phyloP scores from a whole-genome alignment of 2,888 invertebrate genomes.

The Empis stercorea region DNA sequence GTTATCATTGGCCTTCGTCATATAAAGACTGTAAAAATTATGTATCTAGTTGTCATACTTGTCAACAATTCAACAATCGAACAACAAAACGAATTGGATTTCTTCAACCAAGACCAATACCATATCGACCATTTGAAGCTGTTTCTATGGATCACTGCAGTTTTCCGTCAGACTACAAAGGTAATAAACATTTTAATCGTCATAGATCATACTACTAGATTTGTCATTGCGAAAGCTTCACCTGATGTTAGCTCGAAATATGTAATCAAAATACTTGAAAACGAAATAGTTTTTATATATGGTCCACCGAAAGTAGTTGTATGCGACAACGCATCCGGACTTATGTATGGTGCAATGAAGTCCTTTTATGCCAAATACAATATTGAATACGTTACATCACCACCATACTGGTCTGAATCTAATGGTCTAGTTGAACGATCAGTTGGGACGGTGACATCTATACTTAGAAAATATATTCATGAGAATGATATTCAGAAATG shows the following conservation, averaged over 20 bases:
- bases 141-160: constrained; percentile 4
- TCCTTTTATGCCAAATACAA: neutral
- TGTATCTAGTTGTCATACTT: neutral
- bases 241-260: neutral
- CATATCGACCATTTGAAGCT: constrained; percentile 4
- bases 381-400: constrained; percentile 1
- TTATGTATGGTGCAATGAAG: neutral
- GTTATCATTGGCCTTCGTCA: constrained; percentile 3
- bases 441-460: constrained; percentile 2
- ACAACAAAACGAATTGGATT: constrained; percentile 4
- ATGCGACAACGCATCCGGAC: constrained; percentile 1
- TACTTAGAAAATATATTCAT: constrained; percentile 1
- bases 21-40: constrained; percentile 4
- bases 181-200: constrained; percentile 3
- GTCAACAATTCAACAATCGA: constrained; percentile 3
- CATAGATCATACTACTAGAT: constrained; percentile 5
- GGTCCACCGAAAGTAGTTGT: constrained; percentile 3
- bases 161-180: neutral
- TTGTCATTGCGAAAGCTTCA: constrained; percentile 1
- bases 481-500: constrained; percentile 1
- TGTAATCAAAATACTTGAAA: neutral
- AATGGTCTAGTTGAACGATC: constrained; percentile 3
- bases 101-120: constrained; percentile 2
- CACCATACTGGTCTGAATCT: constrained; percentile 6
- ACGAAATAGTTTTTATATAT: neutral